These are phyloP conservation scores for Anisognathus igniventris DNA, from an alignment of 2,797 vertebrate genomes.

Conservation along the genomic window DNA sequence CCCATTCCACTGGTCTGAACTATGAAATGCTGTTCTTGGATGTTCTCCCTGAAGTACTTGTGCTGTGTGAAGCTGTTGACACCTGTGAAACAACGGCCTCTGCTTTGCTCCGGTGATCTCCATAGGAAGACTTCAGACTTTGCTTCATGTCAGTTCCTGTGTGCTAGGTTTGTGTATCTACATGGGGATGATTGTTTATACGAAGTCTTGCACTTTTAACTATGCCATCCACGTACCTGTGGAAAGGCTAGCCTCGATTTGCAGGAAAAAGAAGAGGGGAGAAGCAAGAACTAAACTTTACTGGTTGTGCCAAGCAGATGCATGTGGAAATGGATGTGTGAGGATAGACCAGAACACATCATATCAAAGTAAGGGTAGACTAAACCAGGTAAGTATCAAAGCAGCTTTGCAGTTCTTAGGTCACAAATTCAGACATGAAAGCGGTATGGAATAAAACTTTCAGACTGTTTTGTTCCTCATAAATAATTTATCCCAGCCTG, in stretches of 20 bases:
- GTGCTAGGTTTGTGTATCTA: not conserved
- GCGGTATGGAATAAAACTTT: not conserved
- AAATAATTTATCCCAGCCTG: not conserved
- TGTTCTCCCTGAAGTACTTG: not conserved
- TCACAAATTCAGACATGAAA: not conserved
- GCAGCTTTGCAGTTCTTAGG: not conserved
- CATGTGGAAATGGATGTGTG: not conserved
- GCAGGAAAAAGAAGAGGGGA: not conserved
- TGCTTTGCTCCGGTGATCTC: not conserved
- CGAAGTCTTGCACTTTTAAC: not conserved
- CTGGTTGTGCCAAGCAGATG: not conserved
- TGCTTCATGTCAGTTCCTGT: fast-evolving
- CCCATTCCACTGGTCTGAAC: not conserved
- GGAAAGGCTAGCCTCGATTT: not conserved
- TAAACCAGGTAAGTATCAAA: not conserved
- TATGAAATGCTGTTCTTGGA: slow-evolving; percentile 19
- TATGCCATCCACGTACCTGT: not conserved
- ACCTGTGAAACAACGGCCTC: not conserved
- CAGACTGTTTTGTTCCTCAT: not conserved
- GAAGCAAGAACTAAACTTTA: not conserved
- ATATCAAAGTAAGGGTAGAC: not conserved
- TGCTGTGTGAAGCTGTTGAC: not conserved
- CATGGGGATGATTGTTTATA: not conserved
- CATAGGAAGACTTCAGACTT: not conserved
- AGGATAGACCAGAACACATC: not conserved